Base-by-base conservation (phyloP, 2,113 vertebrate species). In the Hoplias malabaricus region DNA sequence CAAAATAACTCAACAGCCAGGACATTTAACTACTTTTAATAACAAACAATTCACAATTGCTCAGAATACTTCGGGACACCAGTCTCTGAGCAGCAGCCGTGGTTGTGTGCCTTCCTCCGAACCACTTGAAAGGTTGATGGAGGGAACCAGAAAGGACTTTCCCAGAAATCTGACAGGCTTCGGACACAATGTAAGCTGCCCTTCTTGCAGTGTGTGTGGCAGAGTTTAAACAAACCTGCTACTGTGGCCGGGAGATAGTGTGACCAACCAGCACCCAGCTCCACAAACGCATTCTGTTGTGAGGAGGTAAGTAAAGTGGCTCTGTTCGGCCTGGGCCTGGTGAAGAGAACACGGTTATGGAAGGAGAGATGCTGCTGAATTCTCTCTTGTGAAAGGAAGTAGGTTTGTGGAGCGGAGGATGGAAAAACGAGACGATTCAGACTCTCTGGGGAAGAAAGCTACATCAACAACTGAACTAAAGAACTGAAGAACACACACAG, bases 251-350 rank as follows among this genome's bases (percentile, higher is more conserved):
- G 84, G 83, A 88, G 87, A 89, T 90, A 87, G 84, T 79, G 85
- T 90, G 84, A 90, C 87, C 83, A 83, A 81, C 53, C 61, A 53
- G 34, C 59, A 69, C 59, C 57, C 83, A 59, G 62, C 74, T 78
- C 68, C 69, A 91, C 88, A 90, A 89, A 88, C 85, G 86, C 33
- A 82, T 85, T 86, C 87, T 91, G 89, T 91, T 91, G 85, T 77
- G 79, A 8, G 46, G 73, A 63, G 33, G 81, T 85, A 87, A 81
- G 42, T 46, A 69, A 53, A 84, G 87, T 80, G 56, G 56, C 68
- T 48, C 84, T 82, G 75, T 80, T 80, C 77, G 61, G 53, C 79
- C 34, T 65, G 73, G 76, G 81, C 80, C 79, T 87, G 81, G 80
- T 80, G 82, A 82, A 83, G 57, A 74, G 69, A 61, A 80, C 76